phyloP scores from a whole-genome alignment of 2,113 vertebrate species.

The Macaca mulatta region DNA sequence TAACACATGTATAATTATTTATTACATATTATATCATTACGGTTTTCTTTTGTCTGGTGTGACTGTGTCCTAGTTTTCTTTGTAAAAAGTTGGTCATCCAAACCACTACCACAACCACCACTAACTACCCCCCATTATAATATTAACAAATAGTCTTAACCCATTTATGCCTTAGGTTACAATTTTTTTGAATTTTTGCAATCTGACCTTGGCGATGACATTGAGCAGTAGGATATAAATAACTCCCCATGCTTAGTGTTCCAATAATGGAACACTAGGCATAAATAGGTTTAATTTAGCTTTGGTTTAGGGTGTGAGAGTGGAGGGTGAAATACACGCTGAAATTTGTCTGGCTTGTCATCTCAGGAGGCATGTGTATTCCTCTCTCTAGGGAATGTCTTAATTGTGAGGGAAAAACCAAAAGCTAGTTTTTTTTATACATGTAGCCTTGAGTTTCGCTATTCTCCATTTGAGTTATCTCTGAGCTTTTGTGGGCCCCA shows the following conservation, averaged over 20 bases:
- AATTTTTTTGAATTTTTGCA: too few relatives aligned
- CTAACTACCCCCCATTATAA: background rate
- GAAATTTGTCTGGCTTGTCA: background rate
- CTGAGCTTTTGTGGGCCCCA: background rate
- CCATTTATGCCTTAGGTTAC: too few relatives aligned
- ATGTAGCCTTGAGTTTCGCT: background rate
- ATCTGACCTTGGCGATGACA: too few relatives aligned
- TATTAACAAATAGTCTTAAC: background rate
- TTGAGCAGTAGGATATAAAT: too few relatives aligned
- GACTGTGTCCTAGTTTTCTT: background rate
- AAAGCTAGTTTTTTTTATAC: background rate
- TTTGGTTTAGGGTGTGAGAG: background rate
- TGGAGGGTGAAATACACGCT: background rate
- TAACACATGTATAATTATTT: background rate
- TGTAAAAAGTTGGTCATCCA: background rate
- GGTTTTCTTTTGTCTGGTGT: background rate
- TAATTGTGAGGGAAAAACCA: background rate
- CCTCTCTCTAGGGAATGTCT: background rate
- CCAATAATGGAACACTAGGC: too few relatives aligned
- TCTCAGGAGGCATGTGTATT: background rate
- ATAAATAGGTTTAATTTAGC: background rate
- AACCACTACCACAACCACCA: background rate
- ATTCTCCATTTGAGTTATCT: background rate
- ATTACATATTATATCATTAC: background rate
- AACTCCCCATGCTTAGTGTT: too few relatives aligned